Conservation (phyloP, 2,113 vertebrate genomes). For the Nicator chloris region DNA sequence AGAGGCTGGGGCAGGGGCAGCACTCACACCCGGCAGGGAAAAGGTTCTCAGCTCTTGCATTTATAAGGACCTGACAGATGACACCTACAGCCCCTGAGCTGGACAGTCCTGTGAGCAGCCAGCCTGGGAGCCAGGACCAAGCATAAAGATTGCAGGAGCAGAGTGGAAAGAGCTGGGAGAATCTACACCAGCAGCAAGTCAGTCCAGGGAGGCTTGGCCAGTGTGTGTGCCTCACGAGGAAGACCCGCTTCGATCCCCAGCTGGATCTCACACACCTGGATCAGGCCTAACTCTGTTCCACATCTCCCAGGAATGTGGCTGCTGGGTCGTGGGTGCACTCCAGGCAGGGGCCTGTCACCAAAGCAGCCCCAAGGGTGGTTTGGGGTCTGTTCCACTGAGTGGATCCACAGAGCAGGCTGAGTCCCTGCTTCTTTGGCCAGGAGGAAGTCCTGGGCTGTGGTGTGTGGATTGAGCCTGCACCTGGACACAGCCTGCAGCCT, state of each 20-base stretch:
- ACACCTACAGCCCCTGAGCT: neutral
- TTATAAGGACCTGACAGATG: fast-evolving
- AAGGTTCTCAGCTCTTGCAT: neutral
- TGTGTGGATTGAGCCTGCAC: neutral
- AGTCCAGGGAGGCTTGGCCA: neutral
- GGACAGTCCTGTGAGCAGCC: neutral
- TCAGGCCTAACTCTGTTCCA: neutral
- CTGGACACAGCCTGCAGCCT: neutral
- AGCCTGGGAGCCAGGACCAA: neutral
- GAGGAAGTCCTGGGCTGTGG: neutral
- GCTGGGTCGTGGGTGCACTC: fast-evolving
- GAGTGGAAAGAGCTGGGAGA: neutral
- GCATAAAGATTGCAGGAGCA: neutral
- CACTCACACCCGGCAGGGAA: neutral
- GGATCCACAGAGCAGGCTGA: neutral
- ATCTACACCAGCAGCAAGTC: neutral
- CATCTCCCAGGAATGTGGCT: fast-evolving
- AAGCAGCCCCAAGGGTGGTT: neutral
- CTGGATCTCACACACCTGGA: neutral
- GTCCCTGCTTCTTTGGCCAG: neutral
- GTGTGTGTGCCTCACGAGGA: neutral
- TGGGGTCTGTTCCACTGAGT: neutral
- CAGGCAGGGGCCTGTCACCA: neutral
- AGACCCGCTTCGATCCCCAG: fast-evolving
- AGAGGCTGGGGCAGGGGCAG: neutral